Evolutionary conservation across 2,888 invertebrate genomes (phyloP).

Genomic region (Caenorhabditis zanzibari): DNA sequence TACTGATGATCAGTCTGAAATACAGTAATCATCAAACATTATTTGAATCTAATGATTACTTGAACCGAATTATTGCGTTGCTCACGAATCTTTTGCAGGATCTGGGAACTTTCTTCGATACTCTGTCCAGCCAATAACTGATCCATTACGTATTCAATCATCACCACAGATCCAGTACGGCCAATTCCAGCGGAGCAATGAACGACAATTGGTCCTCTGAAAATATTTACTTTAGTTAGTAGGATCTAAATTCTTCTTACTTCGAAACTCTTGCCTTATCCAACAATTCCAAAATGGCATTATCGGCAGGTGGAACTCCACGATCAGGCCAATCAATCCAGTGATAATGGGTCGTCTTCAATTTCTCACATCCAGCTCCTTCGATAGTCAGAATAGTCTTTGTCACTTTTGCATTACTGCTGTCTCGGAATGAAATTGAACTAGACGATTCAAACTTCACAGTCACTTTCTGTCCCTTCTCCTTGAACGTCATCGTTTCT

Average conservation of each 20-base stretch:
- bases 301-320: constrained; percentile 63
- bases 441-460: constrained; percentile 36
- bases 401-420: constrained; percentile 40
- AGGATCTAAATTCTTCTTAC: background rate
- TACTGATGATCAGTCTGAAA: constrained; percentile 68
- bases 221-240: background rate
- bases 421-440: constrained; percentile 37
- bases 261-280: constrained; percentile 47
- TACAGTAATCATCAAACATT: background rate
- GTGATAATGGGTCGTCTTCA: constrained; percentile 57
- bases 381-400: constrained; percentile 55
- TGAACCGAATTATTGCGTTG: constrained; percentile 67
- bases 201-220: constrained; percentile 63
- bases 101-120: constrained; percentile 54
- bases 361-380: constrained; percentile 33
- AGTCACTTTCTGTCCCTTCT: constrained; percentile 31
- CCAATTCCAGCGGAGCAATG: constrained; percentile 72
- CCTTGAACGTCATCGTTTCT: constrained; percentile 43
- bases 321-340: constrained; percentile 64
- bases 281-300: constrained; percentile 60
- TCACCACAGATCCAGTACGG: constrained; percentile 67
- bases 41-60: background rate
- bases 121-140: constrained; percentile 47
- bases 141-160: constrained; percentile 68
- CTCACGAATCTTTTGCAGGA: constrained; percentile 65